Evolutionary conservation across 2,888 invertebrate species (phyloP).

Genomic region (Nomada fabriciana): DNA sequence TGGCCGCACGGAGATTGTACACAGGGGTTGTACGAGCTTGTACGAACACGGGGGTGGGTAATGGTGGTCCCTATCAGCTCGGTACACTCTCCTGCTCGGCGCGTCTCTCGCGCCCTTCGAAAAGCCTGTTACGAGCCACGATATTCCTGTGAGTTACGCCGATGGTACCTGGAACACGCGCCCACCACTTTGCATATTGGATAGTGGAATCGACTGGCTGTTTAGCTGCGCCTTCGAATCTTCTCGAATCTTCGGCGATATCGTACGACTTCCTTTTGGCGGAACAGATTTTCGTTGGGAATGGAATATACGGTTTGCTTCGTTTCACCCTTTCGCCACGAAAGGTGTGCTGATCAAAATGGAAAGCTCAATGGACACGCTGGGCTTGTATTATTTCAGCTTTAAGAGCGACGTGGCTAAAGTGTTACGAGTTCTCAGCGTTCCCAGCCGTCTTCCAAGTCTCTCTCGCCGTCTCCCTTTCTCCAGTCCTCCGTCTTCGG

Average conservation of each 20-base stretch:
- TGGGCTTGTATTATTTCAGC: too few relatives aligned
- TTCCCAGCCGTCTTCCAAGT: slow-evolving; percentile 8
- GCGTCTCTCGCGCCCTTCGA: slow-evolving; percentile 29
- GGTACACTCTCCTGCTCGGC: slow-evolving; percentile 69
- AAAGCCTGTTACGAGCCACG: slow-evolving; percentile 63
- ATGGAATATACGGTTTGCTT: too few relatives aligned
- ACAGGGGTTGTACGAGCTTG: slow-evolving; percentile 69
- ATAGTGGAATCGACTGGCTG: slow-evolving; percentile 52
- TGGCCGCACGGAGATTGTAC: slow-evolving; percentile 72
- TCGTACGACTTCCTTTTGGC: not conserved
- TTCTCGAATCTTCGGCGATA: not conserved
- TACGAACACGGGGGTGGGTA: slow-evolving; percentile 64
- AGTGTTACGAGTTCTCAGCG: not conserved
- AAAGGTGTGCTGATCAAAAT: too few relatives aligned
- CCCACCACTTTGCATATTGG: slow-evolving; percentile 70
- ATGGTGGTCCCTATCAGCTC: slow-evolving; percentile 75
- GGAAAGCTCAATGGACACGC: too few relatives aligned
- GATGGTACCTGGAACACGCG: slow-evolving; percentile 65
- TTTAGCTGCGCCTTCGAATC: slow-evolving; percentile 39
- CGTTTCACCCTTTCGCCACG: too few relatives aligned
- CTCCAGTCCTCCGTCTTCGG: slow-evolving; percentile 18
- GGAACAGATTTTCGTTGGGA: too few relatives aligned
- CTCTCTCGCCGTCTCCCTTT: slow-evolving; percentile 19
- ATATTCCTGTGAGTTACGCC: slow-evolving; percentile 69
- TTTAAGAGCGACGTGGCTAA: too few relatives aligned